These are phyloP conservation scores for Verasper variegatus DNA, from an alignment of 2,113 vertebrate genomes.

Conservation along the genomic window DNA sequence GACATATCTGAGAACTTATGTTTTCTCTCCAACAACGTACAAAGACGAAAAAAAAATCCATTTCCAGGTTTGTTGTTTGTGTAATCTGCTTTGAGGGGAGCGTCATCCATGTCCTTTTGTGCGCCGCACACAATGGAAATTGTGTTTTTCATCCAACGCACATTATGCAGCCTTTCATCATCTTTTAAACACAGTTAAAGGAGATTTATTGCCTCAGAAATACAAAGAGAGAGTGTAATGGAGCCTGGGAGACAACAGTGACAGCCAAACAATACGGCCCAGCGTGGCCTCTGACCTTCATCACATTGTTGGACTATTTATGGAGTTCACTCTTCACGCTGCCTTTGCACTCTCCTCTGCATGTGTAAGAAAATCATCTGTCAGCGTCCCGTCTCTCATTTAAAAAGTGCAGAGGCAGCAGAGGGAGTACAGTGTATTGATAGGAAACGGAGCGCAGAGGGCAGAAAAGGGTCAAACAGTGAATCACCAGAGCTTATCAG, in stretches of 20 bases:
- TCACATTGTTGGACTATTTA: neutral
- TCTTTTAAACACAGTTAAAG: conserved; percentile 27
- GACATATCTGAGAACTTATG: conserved; percentile 15
- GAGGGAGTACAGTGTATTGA: conserved; percentile 15
- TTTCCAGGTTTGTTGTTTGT: conserved; percentile 47
- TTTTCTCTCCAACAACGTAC: conserved; percentile 22
- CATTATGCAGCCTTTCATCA: conserved; percentile 54
- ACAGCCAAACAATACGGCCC: conserved; percentile 13
- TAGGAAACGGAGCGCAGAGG: conserved; percentile 25
- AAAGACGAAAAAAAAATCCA: neutral
- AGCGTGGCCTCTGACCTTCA: conserved; percentile 32
- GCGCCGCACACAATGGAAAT: conserved; percentile 48
- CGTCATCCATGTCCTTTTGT: conserved; percentile 34
- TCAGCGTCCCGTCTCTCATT: conserved; percentile 3
- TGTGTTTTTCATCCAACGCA: conserved; percentile 41
- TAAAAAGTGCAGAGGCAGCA: conserved; percentile 24
- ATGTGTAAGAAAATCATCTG: neutral
- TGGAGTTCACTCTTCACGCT: conserved; percentile 6
- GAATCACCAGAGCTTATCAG: conserved; percentile 58
- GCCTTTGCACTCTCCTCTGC: neutral
- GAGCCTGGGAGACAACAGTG: conserved; percentile 21
- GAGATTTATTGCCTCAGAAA: conserved; percentile 31
- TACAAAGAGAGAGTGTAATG: conserved; percentile 21
- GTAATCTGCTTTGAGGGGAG: conserved; percentile 60
- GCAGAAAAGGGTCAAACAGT: conserved; percentile 30